Conservation (phyloP, 1,140 invertebrate genomes). For the Mamestra configurata region DNA sequence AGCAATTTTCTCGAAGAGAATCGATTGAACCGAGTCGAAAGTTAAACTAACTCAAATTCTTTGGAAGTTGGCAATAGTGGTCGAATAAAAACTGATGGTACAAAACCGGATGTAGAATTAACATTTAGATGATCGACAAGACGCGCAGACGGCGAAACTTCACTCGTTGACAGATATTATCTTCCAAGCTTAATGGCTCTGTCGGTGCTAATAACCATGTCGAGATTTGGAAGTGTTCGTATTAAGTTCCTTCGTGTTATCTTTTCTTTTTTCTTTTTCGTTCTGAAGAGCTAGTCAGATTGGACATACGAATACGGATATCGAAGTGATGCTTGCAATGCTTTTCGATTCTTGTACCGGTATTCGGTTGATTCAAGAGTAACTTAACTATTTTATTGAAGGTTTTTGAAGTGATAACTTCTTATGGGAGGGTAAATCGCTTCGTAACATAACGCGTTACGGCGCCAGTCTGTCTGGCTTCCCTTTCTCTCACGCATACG, state of each 20-base stretch:
- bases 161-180: conserved; percentile 39
- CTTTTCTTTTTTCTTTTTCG: background rate
- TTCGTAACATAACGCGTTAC: too few relatives aligned
- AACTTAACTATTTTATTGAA: too few relatives aligned
- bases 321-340: too few relatives aligned
- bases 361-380: background rate
- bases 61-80: background rate
- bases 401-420: too few relatives aligned
- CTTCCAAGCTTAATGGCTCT: conserved; percentile 32
- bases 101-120: conserved; percentile 12
- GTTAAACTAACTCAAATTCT: conserved; percentile 1
- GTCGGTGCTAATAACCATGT: conserved; percentile 24
- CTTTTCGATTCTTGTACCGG: too few relatives aligned
- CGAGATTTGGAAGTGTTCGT: conserved; percentile 15
- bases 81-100: background rate
- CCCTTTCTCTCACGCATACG: too few relatives aligned
- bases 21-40: conserved; percentile 21
- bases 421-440: too few relatives aligned
- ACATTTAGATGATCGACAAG: conserved; percentile 9
- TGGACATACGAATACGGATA: background rate
- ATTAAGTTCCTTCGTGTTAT: background rate
- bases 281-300: background rate
- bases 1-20: conserved; percentile 5
- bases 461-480: too few relatives aligned
- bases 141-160: conserved; percentile 3